Evolutionary conservation across 2,888 invertebrate genomes (phyloP), one percentile per base, ranked within the genome.

Genomic region (Theodoxus fluviatilis): DNA sequence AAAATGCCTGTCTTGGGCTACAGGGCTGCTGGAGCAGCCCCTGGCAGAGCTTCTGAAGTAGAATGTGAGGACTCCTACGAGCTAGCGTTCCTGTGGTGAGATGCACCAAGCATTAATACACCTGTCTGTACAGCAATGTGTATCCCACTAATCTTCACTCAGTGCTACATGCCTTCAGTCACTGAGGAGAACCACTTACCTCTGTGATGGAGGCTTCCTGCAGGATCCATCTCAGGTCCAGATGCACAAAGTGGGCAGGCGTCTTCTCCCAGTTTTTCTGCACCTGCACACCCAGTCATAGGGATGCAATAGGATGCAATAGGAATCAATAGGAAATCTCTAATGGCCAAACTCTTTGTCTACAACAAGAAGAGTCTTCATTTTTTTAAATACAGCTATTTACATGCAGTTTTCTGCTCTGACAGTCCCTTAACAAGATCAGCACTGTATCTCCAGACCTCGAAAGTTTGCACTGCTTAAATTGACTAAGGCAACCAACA

Each of bases 141-240:
- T 28, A 4, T 59, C 28, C n/a, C 28, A 59, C 18, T 59, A 28
- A 25, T 25, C 12, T 25, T 59, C 59, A 59, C 31, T 25, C 18
- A 59, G 18, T 4, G 59, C 22, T 0, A 25, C 22, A 59, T 18
- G n/a, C n/a, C n/a, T n/a, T n/a, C n/a, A n/a, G n/a, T n/a, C n/a
- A n/a, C n/a, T 61, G 61, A 25, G 33, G 7, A 65, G 22, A 43
- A 28, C 15, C 18, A 67, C 68, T 66, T 68, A 88, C 88, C 83
- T 95, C 94, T 35, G 92, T 89, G 73, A 95, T 94, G 59, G 92
- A 91, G 52, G 92, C 93, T 78, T 92, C 93, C 88, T 96, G 95
- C 68, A 96, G 90, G 76, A 97, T 88, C 28, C 93, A 91, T 22
- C 94, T 91, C 12, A 95, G 91, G 86, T 97, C 96, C 74, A 97